Evolutionary conservation across 2,888 invertebrate species (phyloP), one percentile per base, ranked within the genome.

Genomic region (Drosophila borealis): DNA sequence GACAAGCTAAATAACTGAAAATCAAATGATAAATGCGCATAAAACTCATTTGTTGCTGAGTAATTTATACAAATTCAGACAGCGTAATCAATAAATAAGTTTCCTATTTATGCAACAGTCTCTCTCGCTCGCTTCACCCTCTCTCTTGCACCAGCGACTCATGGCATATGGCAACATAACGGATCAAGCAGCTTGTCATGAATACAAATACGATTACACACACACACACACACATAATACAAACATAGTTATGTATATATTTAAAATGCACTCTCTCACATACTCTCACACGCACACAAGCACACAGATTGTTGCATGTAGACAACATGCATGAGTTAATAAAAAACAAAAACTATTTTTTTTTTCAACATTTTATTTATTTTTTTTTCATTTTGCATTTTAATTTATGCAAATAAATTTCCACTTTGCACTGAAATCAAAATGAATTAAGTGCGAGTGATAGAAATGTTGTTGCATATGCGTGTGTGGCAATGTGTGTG

Each of bases 321-420:
- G 41, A 64, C 14, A 74, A 49, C 59, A 53, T 60, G 72, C 61
- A 61, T 65, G 57, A 54, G 57, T 49, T 60, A 65, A 51, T 66
- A 72, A 61, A 50, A 49, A 66, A 45, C 51, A 53, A 14, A 50
- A 48, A 14, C 11, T 66, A 29, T 29, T 29, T 29, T 14, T 44
- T 41, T 69, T 57, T 57, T 53, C 44, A 39, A 59, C 21, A 29
- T 67, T 56, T 65, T 70, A 33, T 74, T 42, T 49, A 14, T 50
- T 39, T 25, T 29, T 60, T 55, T 63, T 64, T 46, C 50, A 64
- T 68, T 63, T 50, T 71, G 74, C 59, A 70, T 81, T 80, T 81
- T 86, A 89, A 90, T 89, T 89, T 89, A 90, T 90, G 89, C 89
- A 89, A 90, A 90, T 89, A 90, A 89, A 90, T 85, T 87, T 89